A percentile compares a stretch with the other conserved stretches of the same genome.
Conservation (phyloP, 2,113 vertebrate genomes). For the Triplophysa siluroides region DNA sequence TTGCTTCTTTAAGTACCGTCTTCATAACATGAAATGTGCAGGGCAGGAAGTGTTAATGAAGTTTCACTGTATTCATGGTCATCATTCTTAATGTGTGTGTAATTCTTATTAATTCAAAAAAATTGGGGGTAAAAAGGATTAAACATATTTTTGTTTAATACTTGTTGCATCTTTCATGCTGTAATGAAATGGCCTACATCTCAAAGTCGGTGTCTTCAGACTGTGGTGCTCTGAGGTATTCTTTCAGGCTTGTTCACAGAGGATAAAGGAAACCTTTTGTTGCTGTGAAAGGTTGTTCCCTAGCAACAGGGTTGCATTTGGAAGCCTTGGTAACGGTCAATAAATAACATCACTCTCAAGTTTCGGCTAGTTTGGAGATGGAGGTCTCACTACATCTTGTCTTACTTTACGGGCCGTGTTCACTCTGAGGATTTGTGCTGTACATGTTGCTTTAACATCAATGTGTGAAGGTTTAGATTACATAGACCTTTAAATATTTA, state of each 20-base stretch:
- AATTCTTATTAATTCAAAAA: too few species aligned
- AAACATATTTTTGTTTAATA: too few species aligned
- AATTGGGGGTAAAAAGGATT: too few species aligned
- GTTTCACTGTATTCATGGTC: too few species aligned
- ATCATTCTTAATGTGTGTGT: too few species aligned
- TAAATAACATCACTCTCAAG: slow-evolving; percentile 66
- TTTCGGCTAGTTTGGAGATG: slow-evolving; percentile 48
- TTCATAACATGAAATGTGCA: background rate
- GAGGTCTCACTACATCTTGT: slow-evolving; percentile 44
- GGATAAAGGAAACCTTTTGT: slow-evolving; percentile 72
- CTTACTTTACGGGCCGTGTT: slow-evolving; percentile 23
- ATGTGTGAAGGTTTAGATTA: background rate
- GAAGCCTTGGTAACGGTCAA: slow-evolving; percentile 66
- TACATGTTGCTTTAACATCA: background rate
- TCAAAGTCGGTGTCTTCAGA: slow-evolving; percentile 16
- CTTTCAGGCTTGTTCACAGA: slow-evolving; percentile 58
- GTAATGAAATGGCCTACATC: background rate
- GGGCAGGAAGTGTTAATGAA: too few species aligned
- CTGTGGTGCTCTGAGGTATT: slow-evolving; percentile 61
- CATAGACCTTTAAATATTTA: background rate
- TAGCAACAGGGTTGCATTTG: slow-evolving; percentile 80
- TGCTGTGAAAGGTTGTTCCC: slow-evolving; percentile 79
- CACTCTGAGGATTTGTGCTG: background rate
- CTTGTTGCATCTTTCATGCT: background rate
- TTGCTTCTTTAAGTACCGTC: background rate